Conservation (phyloP, 2,797 vertebrate genomes). For the Phrynocephalus vlangalii region DNA sequence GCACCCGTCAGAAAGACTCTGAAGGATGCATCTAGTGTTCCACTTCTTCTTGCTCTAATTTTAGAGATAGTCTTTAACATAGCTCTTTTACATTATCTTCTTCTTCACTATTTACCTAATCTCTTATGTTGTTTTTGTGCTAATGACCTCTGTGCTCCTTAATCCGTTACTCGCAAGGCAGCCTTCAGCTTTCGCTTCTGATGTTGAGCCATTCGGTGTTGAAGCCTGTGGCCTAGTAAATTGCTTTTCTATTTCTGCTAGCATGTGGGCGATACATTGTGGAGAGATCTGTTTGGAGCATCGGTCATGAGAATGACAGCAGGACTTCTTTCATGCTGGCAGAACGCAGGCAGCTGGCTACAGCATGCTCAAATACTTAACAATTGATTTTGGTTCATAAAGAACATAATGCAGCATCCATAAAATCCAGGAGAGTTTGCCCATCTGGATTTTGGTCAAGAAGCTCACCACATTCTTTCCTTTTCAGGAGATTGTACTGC, state of each 20-base stretch:
- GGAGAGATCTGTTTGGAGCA: not conserved
- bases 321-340: not conserved
- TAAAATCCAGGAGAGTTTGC: not conserved
- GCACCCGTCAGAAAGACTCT: not conserved
- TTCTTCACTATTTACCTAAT: not conserved
- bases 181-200: not conserved
- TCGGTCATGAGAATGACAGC: not conserved
- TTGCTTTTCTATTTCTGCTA: not conserved
- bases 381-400: not conserved
- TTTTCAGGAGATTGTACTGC: slow-evolving; percentile 83
- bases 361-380: not conserved
- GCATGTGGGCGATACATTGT: not conserved
- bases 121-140: not conserved
- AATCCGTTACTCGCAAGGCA: not conserved
- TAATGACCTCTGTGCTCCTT: too few relatives aligned
- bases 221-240: not conserved
- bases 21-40: not conserved
- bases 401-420: too few relatives aligned
- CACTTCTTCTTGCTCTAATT: not conserved
- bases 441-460: not conserved
- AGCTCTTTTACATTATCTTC: not conserved
- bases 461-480: too few relatives aligned
- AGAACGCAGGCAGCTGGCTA: not conserved
- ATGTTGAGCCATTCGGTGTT: not conserved
- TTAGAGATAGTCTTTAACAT: not conserved